Conservation (phyloP, 2,797 vertebrate genomes). For the Rousettus madagascariensis region DNA sequence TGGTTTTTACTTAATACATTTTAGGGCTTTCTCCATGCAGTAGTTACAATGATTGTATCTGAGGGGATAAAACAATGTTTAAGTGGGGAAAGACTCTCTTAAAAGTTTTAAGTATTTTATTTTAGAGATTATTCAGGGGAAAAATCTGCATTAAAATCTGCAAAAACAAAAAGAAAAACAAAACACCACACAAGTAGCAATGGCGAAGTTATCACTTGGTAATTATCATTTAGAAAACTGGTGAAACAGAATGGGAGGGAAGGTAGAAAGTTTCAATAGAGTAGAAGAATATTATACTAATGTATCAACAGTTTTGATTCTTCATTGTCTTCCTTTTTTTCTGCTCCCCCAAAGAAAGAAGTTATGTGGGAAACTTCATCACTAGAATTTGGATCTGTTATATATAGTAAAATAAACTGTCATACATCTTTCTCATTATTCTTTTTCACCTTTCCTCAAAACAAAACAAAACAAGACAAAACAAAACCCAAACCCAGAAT, state of each 20-base stretch:
- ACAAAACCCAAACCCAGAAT: conserved; percentile 66
- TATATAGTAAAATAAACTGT: conserved; percentile 87
- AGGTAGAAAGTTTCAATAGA: conserved; percentile 84
- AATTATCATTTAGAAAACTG: conserved; percentile 75
- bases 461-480: conserved; percentile 20
- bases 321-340: conserved; percentile 87
- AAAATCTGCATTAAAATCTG: conserved; percentile 74
- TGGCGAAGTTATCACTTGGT: conserved; percentile 75
- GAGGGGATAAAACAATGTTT: conserved; percentile 61
- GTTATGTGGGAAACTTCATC: conserved; percentile 87
- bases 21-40: conserved; percentile 78
- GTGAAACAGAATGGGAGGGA: conserved; percentile 83
- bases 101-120: conserved; percentile 59
- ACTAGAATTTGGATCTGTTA: conserved; percentile 86
- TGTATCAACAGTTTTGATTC: conserved; percentile 86
- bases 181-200: conserved; percentile 66
- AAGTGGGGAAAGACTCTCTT: conserved; percentile 25
- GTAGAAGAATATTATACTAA: conserved; percentile 85
- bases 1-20: conserved; percentile 75
- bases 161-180: conserved; percentile 7
- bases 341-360: conserved; percentile 87
- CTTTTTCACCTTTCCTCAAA: conserved; percentile 79
- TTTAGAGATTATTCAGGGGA: conserved; percentile 68
- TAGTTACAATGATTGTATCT: conserved; percentile 71
- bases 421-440: conserved; percentile 83